A percentile compares a stretch with the other conserved stretches of the same genome.
Conservation (phyloP, 2,888 invertebrate species). For the Cyaniris semiargus region DNA sequence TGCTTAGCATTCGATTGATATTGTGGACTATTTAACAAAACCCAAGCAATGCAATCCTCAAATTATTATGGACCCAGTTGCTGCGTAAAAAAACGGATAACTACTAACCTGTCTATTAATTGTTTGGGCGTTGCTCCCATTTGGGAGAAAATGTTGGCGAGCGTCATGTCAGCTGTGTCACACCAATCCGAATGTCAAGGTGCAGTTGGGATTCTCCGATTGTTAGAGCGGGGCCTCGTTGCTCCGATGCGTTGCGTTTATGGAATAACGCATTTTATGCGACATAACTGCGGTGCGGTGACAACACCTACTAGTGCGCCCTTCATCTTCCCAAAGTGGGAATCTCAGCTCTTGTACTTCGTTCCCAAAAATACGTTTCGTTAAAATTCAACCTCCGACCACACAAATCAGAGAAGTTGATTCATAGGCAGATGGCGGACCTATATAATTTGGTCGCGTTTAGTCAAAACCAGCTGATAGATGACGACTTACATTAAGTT, state of each 20-base stretch:
- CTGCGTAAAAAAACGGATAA: neutral
- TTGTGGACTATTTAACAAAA: neutral
- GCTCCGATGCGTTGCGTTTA: neutral
- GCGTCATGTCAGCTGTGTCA: conserved; percentile 54
- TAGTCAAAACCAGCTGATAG: no score
- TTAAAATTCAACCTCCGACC: no score
- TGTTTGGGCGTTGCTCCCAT: conserved; percentile 64
- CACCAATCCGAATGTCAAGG: conserved; percentile 61
- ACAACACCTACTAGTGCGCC: no score
- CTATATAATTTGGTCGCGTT: no score
- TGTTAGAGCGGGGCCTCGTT: neutral
- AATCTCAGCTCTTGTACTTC: no score
- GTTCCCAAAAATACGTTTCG: no score
- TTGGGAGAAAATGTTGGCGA: conserved; percentile 63
- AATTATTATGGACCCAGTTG: neutral
- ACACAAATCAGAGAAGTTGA: no score
- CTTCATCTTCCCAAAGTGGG: no score
- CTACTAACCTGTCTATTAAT: conserved; percentile 61
- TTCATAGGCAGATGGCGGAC: no score
- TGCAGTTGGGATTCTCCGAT: conserved; percentile 47
- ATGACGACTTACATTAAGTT: no score
- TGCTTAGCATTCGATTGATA: no score
- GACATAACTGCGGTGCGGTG: neutral
- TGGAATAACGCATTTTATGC: neutral
- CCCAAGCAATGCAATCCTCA: neutral